Evolutionary conservation across 37 sponge, comb jelly and placozoan species (phyloP).

Genomic region (Diacarnus erythraeanus): DNA sequence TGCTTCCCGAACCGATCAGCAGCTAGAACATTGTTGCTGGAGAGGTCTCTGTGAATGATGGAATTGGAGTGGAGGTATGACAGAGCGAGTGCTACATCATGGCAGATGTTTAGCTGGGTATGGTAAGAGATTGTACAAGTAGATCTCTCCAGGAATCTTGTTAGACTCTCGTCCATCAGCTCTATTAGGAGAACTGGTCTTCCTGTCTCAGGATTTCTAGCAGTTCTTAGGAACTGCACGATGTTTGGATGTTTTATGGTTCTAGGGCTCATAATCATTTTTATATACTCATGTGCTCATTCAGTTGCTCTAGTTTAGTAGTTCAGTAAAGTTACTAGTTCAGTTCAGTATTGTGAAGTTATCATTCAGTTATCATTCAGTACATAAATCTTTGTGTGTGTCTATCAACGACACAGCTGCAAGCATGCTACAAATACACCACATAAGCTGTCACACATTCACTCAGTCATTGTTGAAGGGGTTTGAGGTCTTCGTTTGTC

Average conservation of each 20-base stretch:
- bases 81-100: not conserved
- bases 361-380: not conserved
- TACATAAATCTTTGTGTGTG: not conserved
- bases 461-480: too few species aligned
- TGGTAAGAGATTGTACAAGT: not conserved
- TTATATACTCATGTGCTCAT: not conserved
- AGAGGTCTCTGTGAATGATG: not conserved
- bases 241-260: constrained; percentile 4
- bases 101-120: not conserved
- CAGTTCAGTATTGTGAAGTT: too few species aligned
- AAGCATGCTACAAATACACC: too few species aligned
- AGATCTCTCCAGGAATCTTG: not conserved
- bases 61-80: constrained; percentile 7
- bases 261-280: not conserved
- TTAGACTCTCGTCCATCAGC: not conserved
- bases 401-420: too few species aligned
- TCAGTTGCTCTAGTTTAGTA: not conserved
- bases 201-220: not conserved
- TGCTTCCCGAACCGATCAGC: not conserved
- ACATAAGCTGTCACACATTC: too few species aligned
- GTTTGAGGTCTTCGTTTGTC: too few species aligned
- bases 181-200: constrained; percentile 6
- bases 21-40: constrained; percentile 17
- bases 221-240: not conserved
- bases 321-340: not conserved